phyloP scores from a whole-genome alignment of 2,113 vertebrate genomes.

The Mormoops blainvillei region DNA sequence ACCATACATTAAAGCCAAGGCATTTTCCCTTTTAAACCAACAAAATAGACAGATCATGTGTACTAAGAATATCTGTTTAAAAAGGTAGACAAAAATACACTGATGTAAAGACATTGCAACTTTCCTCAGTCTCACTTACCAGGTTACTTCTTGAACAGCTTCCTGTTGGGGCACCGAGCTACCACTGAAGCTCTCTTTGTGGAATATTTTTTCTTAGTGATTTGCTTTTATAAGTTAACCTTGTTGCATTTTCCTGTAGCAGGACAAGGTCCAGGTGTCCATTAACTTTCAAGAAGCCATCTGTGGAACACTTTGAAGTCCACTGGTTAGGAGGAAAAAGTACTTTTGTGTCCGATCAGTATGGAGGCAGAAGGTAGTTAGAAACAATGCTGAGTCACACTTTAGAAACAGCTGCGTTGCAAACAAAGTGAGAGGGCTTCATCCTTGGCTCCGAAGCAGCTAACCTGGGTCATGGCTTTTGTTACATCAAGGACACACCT shows the following conservation, averaged over 20 bases:
- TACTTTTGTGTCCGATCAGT: conserved; percentile 17
- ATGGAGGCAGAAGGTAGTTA: not conserved
- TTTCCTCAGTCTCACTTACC: not conserved
- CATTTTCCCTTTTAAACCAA: not conserved
- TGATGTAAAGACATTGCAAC: not conserved
- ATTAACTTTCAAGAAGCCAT: conserved; percentile 21
- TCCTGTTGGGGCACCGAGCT: not conserved
- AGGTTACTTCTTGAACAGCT: not conserved
- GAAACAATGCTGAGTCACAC: conserved; percentile 34
- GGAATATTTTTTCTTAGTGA: not conserved
- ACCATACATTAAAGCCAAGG: not conserved
- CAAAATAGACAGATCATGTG: not conserved
- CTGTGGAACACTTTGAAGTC: conserved; percentile 40
- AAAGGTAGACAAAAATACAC: not conserved
- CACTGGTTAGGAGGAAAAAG: conserved; percentile 9
- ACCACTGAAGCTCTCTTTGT: not conserved
- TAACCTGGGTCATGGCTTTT: not conserved
- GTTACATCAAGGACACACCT: not conserved
- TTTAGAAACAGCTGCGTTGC: not conserved
- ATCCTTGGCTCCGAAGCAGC: not conserved
- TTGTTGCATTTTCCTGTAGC: not conserved
- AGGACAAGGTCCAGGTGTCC: not conserved
- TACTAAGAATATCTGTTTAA: not conserved
- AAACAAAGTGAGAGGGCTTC: not conserved
- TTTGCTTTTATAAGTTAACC: not conserved